phyloP scores from a whole-genome alignment of 2,797 vertebrate genomes.

The Paedocypris micromegethes region DNA sequence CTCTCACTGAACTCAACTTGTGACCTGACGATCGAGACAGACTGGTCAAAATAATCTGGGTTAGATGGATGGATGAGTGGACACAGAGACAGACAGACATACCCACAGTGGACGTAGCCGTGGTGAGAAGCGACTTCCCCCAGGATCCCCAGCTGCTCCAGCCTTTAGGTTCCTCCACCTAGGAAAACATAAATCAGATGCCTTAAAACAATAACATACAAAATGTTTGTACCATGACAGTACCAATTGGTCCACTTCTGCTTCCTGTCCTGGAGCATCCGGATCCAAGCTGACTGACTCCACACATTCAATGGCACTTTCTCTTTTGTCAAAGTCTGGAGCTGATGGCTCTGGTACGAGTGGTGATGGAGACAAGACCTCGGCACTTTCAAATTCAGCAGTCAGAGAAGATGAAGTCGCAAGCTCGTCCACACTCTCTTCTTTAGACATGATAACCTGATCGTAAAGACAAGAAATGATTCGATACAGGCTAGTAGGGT shows the following conservation, averaged over 20 bases:
- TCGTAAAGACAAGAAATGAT: conserved; percentile 15
- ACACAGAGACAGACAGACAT: conserved; percentile 11
- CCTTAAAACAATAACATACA: conserved; percentile 24
- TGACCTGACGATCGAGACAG: conserved; percentile 70
- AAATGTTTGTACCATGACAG: background rate
- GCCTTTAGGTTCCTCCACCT: conserved; percentile 51
- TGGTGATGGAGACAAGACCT: conserved; percentile 22
- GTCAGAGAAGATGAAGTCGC: conserved; percentile 32
- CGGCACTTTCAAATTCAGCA: conserved; percentile 38
- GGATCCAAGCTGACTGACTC: conserved; percentile 85
- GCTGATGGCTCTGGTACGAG: conserved; percentile 28
- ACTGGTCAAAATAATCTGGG: background rate
- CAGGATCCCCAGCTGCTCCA: conserved; percentile 92
- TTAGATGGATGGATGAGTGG: background rate
- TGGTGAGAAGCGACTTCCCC: conserved; percentile 91
- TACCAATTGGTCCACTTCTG: background rate
- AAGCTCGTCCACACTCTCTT: conserved; percentile 43
- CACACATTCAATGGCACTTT: conserved; percentile 60
- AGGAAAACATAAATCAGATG: conserved; percentile 26
- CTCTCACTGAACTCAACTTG: conserved; percentile 84
- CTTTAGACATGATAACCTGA: conserved; percentile 67
- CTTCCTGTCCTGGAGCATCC: conserved; percentile 54
- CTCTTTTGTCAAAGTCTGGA: conserved; percentile 10
- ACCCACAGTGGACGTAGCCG: conserved; percentile 89
- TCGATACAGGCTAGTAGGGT: too few relatives aligned